phyloP scores from a whole-genome alignment of 2,797 vertebrate species.

The Macropus fuliginosus region DNA sequence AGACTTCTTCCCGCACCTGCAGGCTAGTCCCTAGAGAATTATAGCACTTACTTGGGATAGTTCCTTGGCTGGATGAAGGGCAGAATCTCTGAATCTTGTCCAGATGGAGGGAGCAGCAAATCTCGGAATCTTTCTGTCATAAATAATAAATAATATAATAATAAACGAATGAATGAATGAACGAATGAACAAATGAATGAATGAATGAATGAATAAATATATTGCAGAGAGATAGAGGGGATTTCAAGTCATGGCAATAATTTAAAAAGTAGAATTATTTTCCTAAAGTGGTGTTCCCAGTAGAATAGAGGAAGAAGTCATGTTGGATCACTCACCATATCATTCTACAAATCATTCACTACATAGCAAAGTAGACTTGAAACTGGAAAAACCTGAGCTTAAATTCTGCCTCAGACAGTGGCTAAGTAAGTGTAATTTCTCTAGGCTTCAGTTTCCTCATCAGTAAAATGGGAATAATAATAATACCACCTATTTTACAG shows the following conservation, averaged over 20 bases:
- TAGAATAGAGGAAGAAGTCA: not conserved
- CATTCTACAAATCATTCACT: not conserved
- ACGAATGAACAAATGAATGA: too few species aligned
- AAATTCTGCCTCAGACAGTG: not conserved
- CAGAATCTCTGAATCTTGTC: slow-evolving; percentile 90
- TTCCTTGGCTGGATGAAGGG: slow-evolving; percentile 93
- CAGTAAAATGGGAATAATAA: not conserved
- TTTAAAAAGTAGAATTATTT: slow-evolving; percentile 57
- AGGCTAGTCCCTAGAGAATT: slow-evolving; percentile 7
- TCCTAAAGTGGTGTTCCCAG: slow-evolving; percentile 56
- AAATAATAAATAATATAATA: too few species aligned
- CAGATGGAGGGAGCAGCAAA: slow-evolving; percentile 89
- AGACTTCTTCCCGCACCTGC: not conserved
- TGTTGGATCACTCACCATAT: not conserved
- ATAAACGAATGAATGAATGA: too few species aligned
- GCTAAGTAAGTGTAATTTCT: not conserved
- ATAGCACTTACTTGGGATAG: slow-evolving; percentile 93
- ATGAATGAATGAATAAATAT: too few species aligned
- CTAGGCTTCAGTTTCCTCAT: not conserved
- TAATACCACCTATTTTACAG: not conserved
- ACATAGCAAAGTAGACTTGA: not conserved
- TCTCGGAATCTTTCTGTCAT: slow-evolving; percentile 91
- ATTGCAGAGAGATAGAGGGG: slow-evolving; percentile 49
- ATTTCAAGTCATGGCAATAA: slow-evolving; percentile 62
- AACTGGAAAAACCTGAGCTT: not conserved